A percentile compares a stretch with the other conserved stretches of the same genome.
Conservation (phyloP, 1,140 invertebrate species). For the Wiebesia pumilae region DNA sequence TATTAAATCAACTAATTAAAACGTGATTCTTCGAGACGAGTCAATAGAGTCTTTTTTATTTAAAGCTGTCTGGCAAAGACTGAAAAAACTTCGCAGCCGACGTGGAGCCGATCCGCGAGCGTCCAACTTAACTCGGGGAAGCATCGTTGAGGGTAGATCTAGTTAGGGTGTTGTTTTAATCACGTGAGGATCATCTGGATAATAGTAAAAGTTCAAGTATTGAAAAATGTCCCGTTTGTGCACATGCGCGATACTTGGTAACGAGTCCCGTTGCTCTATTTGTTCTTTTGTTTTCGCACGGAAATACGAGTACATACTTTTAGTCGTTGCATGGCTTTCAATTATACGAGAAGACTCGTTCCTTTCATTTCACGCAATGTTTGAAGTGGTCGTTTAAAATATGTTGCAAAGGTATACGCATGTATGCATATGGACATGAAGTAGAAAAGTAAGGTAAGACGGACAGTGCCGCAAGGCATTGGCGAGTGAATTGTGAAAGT, state of each 20-base stretch:
- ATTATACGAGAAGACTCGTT: neutral
- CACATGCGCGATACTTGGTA: neutral
- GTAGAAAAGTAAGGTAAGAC: neutral
- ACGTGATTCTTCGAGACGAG: neutral
- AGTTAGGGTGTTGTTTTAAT: slow-evolving; percentile 25
- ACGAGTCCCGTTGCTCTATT: neutral
- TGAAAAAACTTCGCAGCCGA: slow-evolving; percentile 19
- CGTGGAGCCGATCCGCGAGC: neutral
- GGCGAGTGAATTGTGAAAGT: slow-evolving; percentile 56
- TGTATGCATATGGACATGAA: neutral
- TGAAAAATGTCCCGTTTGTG: slow-evolving; percentile 20
- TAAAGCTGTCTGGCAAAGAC: neutral
- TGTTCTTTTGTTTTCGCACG: too few species aligned
- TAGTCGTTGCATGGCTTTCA: neutral
- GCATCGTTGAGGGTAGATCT: neutral
- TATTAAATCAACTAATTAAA: slow-evolving; percentile 48
- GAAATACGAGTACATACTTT: too few species aligned
- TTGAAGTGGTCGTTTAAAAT: neutral
- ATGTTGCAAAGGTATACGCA: neutral
- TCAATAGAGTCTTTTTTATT: neutral
- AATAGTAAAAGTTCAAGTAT: slow-evolving; percentile 36
- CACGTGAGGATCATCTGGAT: slow-evolving; percentile 40
- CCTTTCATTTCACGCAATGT: neutral
- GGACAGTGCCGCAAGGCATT: slow-evolving; percentile 53
- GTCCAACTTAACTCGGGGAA: slow-evolving; percentile 1